Evolutionary conservation across 2,888 invertebrate species (phyloP).

Genomic region (Drosophila lacicola): DNA sequence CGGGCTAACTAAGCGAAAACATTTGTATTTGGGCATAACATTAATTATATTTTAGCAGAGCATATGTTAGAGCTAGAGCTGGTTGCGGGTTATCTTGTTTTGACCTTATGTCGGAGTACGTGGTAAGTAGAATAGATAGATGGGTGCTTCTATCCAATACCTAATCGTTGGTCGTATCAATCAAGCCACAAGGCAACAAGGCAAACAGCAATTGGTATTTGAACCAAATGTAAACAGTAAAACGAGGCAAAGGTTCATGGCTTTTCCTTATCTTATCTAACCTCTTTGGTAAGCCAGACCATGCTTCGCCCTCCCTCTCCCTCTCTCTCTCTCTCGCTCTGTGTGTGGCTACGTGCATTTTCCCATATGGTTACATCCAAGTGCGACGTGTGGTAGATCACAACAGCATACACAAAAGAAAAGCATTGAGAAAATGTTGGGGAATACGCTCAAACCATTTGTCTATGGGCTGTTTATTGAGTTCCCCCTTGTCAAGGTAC

Average conservation of each 20-base stretch:
- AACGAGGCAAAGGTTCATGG: conserved; percentile 17
- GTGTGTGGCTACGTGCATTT: conserved; percentile 16
- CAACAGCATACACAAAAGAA: conserved; percentile 9
- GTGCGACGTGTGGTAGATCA: conserved; percentile 37
- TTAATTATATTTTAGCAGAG: background rate
- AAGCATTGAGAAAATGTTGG: background rate
- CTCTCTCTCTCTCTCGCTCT: background rate
- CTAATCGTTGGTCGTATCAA: conserved; percentile 47
- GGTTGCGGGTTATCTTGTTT: background rate
- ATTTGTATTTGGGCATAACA: background rate
- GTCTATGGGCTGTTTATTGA: conserved; percentile 47
- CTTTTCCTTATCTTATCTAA: conserved; percentile 54
- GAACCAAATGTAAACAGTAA: conserved; percentile 51
- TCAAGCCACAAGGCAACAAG: conserved; percentile 53
- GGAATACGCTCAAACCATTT: conserved; percentile 18
- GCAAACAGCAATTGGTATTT: conserved; percentile 50
- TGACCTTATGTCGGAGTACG: background rate
- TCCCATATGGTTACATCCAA: conserved; percentile 26
- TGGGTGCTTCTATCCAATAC: conserved; percentile 22
- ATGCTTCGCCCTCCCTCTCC: conserved; percentile 7
- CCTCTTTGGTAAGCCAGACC: conserved; percentile 36
- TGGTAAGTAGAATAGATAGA: conserved; percentile 17
- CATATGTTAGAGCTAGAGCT: background rate
- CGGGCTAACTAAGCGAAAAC: background rate
- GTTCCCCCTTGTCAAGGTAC: conserved; percentile 13